Evolutionary conservation across 2,113 vertebrate species (phyloP), one percentile per base, ranked within the genome.

Genomic region (Cyanoramphus novaezelandiae): DNA sequence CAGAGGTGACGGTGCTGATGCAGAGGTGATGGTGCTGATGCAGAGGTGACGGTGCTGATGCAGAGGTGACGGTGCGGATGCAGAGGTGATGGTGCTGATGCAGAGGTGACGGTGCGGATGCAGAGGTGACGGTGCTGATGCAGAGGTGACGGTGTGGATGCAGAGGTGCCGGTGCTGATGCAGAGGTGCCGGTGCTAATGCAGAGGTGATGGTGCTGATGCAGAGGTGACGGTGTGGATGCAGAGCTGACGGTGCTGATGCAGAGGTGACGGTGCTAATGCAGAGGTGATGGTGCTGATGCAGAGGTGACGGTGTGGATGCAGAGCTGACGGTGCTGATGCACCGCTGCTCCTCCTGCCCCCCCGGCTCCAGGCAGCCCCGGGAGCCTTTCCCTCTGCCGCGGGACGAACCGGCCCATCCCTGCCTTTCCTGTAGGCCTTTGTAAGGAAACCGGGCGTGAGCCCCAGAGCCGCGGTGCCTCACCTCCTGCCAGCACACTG

Each of bases 151-250:
- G 20, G 11, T 46, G 70, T n/a, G n/a, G n/a, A n/a, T n/a, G n/a
- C n/a, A n/a, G n/a, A n/a, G n/a, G n/a, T n/a, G n/a, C n/a, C n/a
- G n/a, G n/a, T n/a, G n/a, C n/a, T n/a, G n/a, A n/a, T n/a, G n/a
- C 0, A 0, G 15, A 43, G 37, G 17, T 9, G 60, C 5, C 5
- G 20, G 11, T 46, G 70, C n/a, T n/a, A n/a, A n/a, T n/a, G n/a
- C n/a, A n/a, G n/a, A n/a, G n/a, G n/a, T n/a, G n/a, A n/a, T n/a
- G n/a, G n/a, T n/a, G n/a, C n/a, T n/a, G n/a, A n/a, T n/a, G n/a
- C 0, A 0, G 15, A 43, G 37, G 17, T 9, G 60, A 6, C 5
- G 20, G 11, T 46, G 70, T n/a, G n/a, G n/a, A n/a, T n/a, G n/a
- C n/a, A n/a, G n/a, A n/a, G n/a, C n/a, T n/a, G n/a, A n/a, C n/a